A percentile compares a stretch with the other conserved stretches of the same genome.
phyloP scores from a whole-genome alignment of 2,113 vertebrate species.

The Rousettus leschenaultii region DNA sequence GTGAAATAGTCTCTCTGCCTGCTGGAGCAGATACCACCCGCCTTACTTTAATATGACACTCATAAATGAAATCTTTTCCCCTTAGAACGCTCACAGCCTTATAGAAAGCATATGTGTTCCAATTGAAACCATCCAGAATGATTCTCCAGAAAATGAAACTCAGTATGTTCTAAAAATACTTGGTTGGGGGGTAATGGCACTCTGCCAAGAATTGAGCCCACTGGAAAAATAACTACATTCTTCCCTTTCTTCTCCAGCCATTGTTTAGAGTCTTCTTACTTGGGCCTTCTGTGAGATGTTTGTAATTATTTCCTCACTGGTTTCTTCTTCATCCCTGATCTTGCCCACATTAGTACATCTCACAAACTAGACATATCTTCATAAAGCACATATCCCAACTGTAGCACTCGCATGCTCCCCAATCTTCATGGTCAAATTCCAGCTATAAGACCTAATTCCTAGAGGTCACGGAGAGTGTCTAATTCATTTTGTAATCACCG shows the following conservation, averaged over 20 bases:
- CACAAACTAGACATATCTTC: background rate
- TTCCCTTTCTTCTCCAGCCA: background rate
- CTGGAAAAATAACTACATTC: background rate
- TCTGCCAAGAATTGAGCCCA: background rate
- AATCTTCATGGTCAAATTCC: background rate
- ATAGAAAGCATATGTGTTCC: constrained; percentile 25
- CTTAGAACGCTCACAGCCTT: background rate
- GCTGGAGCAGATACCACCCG: background rate
- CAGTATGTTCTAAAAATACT: background rate
- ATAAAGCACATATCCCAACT: background rate
- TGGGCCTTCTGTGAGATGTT: background rate
- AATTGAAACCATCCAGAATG: background rate
- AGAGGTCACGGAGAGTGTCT: background rate
- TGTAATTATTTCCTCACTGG: background rate
- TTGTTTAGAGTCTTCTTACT: background rate
- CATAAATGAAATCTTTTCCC: background rate
- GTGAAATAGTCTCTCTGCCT: background rate
- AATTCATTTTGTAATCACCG: background rate
- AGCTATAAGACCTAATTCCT: background rate
- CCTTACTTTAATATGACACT: background rate
- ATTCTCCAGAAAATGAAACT: constrained; percentile 22
- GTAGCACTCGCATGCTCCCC: background rate
- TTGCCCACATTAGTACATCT: background rate
- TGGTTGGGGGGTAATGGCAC: background rate
- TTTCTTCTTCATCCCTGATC: background rate